A percentile compares a stretch with the other conserved stretches of the same genome.
Evolutionary conservation across 2,888 invertebrate genomes (phyloP).

Genomic region (Monochamus alternatus): DNA sequence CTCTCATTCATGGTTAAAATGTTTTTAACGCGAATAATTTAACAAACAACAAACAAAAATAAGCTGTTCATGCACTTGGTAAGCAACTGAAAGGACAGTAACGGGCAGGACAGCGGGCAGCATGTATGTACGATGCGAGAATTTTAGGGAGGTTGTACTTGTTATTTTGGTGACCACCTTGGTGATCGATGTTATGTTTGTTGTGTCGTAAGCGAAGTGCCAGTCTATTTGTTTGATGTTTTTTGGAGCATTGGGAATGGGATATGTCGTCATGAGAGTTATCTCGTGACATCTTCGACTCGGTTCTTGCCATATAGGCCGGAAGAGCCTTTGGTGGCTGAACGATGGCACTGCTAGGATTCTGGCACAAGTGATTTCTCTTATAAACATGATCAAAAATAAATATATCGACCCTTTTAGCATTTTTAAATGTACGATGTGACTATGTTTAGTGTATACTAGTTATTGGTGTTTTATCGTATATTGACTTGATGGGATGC

Average conservation of each 20-base stretch:
- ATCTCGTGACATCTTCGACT: constrained; percentile 71
- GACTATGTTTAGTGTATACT: background rate
- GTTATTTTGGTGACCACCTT: constrained; percentile 37
- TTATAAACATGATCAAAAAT: background rate
- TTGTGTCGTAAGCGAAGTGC: constrained; percentile 59
- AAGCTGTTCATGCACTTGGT: too few species aligned
- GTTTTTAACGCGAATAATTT: too few species aligned
- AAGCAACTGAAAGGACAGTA: too few species aligned
- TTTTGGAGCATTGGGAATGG: constrained; percentile 62
- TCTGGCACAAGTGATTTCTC: constrained; percentile 40
- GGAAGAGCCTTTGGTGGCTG: constrained; percentile 72
- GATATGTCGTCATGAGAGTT: constrained; percentile 70
- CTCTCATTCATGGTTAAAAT: too few species aligned
- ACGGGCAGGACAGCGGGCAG: too few species aligned
- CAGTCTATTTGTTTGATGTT: constrained; percentile 67
- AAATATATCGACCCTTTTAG: background rate
- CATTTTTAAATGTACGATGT: background rate
- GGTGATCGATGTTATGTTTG: constrained; percentile 41
- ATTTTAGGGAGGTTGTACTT: constrained; percentile 40
- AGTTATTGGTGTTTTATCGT: constrained; percentile 7
- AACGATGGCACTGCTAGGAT: constrained; percentile 58
- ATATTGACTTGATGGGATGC: background rate
- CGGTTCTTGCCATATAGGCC: constrained; percentile 69
- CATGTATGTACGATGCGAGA: constrained; percentile 39
- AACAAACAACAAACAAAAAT: too few species aligned